Conservation (phyloP, 2,797 vertebrate species). For the Epinephelus awoara region DNA sequence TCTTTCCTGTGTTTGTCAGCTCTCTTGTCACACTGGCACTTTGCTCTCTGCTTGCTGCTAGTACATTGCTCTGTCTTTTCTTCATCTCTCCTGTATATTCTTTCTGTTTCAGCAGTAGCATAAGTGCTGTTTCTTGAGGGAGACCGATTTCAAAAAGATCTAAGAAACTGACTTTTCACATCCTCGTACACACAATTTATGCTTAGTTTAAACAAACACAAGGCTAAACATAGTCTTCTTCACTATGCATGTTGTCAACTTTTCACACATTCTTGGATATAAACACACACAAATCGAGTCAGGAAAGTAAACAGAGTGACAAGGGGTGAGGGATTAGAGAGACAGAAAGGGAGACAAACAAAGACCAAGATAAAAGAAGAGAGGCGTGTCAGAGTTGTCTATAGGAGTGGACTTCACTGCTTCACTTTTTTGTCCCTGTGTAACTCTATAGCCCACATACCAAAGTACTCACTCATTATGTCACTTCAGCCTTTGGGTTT, state of each 20-base stretch:
- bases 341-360: constrained; percentile 58
- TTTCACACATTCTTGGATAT: constrained; percentile 47
- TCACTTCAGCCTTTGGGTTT: constrained; percentile 46
- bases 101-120: not conserved
- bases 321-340: constrained; percentile 56
- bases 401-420: constrained; percentile 60
- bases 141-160: not conserved
- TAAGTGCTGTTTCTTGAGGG: not conserved
- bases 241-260: not conserved
- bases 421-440: constrained; percentile 64
- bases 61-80: not conserved
- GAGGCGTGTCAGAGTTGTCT: constrained; percentile 68
- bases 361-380: constrained; percentile 69
- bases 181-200: not conserved
- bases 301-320: constrained; percentile 56
- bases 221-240: constrained; percentile 8
- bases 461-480: constrained; percentile 57
- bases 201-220: constrained; percentile 7
- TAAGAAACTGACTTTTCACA: not conserved
- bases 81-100: not conserved
- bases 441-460: constrained; percentile 80
- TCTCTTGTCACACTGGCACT: constrained; percentile 16
- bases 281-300: constrained; percentile 26
- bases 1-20: constrained; percentile 24
- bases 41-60: constrained; percentile 3